phyloP scores from a whole-genome alignment of 2,888 invertebrate genomes.

The Polydrusus cervinus region DNA sequence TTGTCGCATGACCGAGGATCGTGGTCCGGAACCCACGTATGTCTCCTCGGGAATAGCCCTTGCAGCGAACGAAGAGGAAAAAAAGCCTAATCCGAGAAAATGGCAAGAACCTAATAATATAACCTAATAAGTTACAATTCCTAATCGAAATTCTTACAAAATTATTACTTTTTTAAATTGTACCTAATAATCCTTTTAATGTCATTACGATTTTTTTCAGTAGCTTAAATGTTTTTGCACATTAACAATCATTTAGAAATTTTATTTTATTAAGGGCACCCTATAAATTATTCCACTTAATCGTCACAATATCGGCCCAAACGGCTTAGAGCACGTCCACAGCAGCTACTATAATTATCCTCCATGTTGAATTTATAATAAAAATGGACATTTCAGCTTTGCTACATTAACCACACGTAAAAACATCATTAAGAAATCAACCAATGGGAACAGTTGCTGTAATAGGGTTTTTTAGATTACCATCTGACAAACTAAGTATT shows the following conservation, averaged over 20 bases:
- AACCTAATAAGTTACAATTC: too few relatives aligned
- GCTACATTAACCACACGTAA: conserved; percentile 70
- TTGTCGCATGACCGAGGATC: too few relatives aligned
- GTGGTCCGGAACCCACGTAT: too few relatives aligned
- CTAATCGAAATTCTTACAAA: too few relatives aligned
- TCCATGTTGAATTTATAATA: conserved; percentile 71
- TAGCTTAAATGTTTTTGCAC: too few relatives aligned
- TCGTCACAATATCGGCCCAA: conserved; percentile 5
- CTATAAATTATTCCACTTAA: conserved; percentile 2
- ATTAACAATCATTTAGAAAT: neutral
- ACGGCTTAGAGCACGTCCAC: conserved; percentile 56
- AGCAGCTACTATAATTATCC: conserved; percentile 64
- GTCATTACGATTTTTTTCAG: too few relatives aligned
- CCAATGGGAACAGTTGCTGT: conserved; percentile 69
- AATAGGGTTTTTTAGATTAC: conserved; percentile 69
- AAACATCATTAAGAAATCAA: conserved; percentile 71
- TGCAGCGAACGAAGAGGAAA: too few relatives aligned
- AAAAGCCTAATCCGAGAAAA: too few relatives aligned
- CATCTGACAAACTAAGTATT: conserved; percentile 59
- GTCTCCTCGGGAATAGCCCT: too few relatives aligned
- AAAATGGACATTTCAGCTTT: conserved; percentile 69
- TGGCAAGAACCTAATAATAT: too few relatives aligned
- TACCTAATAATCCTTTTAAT: too few relatives aligned
- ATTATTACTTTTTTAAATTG: too few relatives aligned
- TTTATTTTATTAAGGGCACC: neutral